phyloP scores from a whole-genome alignment of 2,797 vertebrate species.

The Xyrichtys novacula region DNA sequence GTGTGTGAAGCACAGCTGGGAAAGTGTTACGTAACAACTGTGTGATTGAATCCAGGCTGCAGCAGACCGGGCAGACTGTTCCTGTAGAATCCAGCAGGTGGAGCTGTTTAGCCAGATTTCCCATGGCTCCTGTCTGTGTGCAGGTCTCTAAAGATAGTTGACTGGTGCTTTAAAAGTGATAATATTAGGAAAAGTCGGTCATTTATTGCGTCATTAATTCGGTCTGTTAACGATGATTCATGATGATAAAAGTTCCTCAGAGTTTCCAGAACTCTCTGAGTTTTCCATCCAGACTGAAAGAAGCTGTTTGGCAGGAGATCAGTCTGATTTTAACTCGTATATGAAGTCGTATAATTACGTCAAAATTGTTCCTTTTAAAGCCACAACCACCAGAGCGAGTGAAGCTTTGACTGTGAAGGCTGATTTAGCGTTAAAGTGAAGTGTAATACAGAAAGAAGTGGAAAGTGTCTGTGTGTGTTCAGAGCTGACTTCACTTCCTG shows the following conservation, averaged over 20 bases:
- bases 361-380: neutral
- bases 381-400: neutral
- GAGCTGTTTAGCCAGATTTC: conserved; percentile 30
- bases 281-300: neutral
- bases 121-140: conserved; percentile 9
- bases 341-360: neutral
- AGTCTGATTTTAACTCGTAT: neutral
- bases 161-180: too few relatives aligned
- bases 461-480: neutral
- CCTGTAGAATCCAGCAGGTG: conserved; percentile 39
- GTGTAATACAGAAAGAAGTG: neutral
- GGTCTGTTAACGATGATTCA: neutral
- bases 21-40: conserved; percentile 43
- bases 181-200: neutral
- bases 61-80: neutral
- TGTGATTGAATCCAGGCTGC: conserved; percentile 51
- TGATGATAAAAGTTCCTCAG: neutral
- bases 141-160: too few relatives aligned
- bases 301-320: neutral
- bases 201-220: neutral
- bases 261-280: neutral
- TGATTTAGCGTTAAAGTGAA: neutral
- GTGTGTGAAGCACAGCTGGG: conserved; percentile 19
- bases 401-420: neutral
- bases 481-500: too few relatives aligned